These are phyloP conservation scores for Toxotes lorentzi DNA, from an alignment of 2,797 vertebrate species.

Conservation along the genomic window DNA sequence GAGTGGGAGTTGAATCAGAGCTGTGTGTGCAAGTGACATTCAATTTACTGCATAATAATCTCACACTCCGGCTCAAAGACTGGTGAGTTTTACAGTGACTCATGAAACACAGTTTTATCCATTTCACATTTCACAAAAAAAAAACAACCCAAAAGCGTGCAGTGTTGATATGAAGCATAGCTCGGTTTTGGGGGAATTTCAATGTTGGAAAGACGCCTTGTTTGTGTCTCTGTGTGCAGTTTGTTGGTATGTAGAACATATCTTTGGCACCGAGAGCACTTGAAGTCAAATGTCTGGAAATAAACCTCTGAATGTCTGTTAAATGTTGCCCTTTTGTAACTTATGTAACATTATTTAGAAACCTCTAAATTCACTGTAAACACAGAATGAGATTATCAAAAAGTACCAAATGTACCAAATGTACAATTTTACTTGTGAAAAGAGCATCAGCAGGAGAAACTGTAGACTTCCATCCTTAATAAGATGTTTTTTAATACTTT, in stretches of 20 bases:
- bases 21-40: not conserved
- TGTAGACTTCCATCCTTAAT: not conserved
- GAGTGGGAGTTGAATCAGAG: not conserved
- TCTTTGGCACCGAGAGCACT: not conserved
- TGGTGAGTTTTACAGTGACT: conserved; percentile 19
- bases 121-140: not conserved
- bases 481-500: not conserved
- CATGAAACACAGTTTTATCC: conserved; percentile 18
- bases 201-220: not conserved
- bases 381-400: not conserved
- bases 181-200: not conserved
- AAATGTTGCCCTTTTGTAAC: not conserved
- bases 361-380: not conserved
- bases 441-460: not conserved
- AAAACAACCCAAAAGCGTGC: not conserved
- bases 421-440: not conserved
- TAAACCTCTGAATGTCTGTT: not conserved
- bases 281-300: no score
- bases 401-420: no score
- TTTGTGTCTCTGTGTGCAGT: conserved; percentile 1
- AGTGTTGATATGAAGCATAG: not conserved
- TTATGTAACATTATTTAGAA: not conserved
- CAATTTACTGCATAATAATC: conserved; percentile 9
- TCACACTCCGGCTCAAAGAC: not conserved
- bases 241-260: not conserved